Evolutionary conservation across 2,797 vertebrate species (phyloP).

Genomic region (Sebastes minor): DNA sequence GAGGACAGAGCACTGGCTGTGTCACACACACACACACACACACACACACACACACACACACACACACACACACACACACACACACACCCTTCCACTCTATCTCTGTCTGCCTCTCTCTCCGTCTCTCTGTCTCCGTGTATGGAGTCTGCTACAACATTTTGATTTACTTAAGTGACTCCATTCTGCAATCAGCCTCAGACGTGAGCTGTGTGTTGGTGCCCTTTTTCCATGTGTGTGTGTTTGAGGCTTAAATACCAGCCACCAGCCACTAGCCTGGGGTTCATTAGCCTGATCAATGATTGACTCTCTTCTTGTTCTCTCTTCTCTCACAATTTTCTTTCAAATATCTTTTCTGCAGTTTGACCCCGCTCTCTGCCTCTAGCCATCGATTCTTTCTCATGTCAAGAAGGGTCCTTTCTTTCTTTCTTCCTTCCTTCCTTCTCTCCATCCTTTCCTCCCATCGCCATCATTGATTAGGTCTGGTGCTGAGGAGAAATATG

Average conservation of each 20-base stretch:
- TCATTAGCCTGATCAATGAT: conserved; percentile 66
- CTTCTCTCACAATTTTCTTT: not conserved
- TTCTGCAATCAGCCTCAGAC: conserved; percentile 51
- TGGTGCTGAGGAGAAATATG: conserved; percentile 43
- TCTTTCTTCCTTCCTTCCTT: conserved; percentile 5
- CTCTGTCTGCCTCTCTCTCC: conserved; percentile 18
- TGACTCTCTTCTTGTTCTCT: conserved; percentile 12
- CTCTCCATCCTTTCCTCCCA: not conserved
- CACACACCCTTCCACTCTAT: not conserved
- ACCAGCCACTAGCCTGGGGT: conserved; percentile 26
- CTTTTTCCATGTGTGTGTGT: conserved; percentile 18
- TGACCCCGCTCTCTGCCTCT: not conserved
- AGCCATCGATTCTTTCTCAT: conserved; percentile 22
- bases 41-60: not conserved
- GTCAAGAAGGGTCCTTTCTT: conserved; percentile 17
- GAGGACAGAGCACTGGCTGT: not conserved
- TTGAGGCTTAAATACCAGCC: conserved; percentile 30
- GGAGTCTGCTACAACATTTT: conserved; percentile 58
- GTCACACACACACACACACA: not conserved
- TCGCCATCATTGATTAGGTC: conserved; percentile 51
- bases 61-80: not conserved
- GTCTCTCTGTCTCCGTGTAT: conserved; percentile 30
- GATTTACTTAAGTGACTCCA: conserved; percentile 70
- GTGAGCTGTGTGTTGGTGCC: conserved; percentile 25
- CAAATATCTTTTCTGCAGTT: not conserved